Conservation (phyloP, 2,113 vertebrate genomes). For the Opisthocomus hoazin region DNA sequence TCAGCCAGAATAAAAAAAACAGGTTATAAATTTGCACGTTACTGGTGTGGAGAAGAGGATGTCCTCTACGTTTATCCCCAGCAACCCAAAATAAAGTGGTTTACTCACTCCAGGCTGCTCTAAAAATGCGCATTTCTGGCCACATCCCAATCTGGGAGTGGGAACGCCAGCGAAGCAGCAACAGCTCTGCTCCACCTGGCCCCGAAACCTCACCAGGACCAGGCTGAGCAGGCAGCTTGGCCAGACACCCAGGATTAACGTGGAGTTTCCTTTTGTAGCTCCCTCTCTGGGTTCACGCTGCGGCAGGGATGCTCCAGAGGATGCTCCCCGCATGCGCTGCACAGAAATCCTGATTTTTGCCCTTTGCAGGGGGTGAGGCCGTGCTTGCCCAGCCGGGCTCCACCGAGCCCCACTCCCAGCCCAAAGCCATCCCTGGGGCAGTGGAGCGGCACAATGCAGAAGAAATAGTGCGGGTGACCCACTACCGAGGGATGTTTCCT, state of each 20-base stretch:
- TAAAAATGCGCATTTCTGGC: not conserved
- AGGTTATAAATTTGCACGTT: not conserved
- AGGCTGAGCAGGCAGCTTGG: not conserved
- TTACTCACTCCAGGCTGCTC: not conserved
- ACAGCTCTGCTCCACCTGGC: not conserved
- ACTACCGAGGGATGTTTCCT: not conserved
- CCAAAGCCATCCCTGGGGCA: not conserved
- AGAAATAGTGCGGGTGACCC: not conserved
- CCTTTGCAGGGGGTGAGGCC: not conserved
- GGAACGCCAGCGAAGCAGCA: accelerated
- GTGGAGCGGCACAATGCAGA: not conserved
- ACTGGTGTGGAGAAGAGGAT: not conserved
- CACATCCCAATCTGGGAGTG: not conserved
- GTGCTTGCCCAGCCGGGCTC: not conserved
- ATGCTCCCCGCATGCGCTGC: accelerated
- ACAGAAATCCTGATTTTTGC: not conserved
- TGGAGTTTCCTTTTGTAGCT: not conserved
- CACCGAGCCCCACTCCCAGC: not conserved
- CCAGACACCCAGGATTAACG: accelerated
- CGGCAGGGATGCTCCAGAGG: not conserved
- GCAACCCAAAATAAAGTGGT: not conserved
- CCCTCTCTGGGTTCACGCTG: not conserved
- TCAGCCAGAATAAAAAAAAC: not conserved
- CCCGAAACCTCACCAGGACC: not conserved
- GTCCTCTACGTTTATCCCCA: not conserved